Percentiles rank a stretch among this genome's conserved stretches.
Evolutionary conservation across 2,113 vertebrate species (phyloP).

Genomic region (Carassius gibelio): DNA sequence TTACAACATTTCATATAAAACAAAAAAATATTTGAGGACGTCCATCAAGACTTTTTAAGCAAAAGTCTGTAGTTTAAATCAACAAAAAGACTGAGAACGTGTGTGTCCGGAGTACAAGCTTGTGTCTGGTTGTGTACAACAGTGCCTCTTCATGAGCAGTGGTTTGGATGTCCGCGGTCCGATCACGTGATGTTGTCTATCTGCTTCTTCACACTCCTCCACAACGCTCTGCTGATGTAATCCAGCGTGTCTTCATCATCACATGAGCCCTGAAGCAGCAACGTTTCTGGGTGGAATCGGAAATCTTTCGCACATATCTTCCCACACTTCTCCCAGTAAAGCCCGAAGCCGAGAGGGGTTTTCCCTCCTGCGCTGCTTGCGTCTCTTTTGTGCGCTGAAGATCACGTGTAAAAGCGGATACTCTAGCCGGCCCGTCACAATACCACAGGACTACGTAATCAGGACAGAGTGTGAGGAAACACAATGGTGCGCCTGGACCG

Average conservation of each 20-base stretch:
- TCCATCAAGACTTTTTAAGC: no score
- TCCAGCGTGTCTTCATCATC: constrained; percentile 2
- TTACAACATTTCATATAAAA: no score
- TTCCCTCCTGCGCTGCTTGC: not conserved
- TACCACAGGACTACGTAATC: not conserved
- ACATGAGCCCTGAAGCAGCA: constrained; percentile 19
- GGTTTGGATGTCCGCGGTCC: constrained; percentile 29
- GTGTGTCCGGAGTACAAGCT: not conserved
- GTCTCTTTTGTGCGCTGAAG: not conserved
- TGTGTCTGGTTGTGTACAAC: not conserved
- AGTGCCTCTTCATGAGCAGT: not conserved
- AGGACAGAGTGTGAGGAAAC: not conserved
- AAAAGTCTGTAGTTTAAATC: no score
- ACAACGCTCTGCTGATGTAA: constrained; percentile 59
- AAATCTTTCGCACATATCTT: not conserved
- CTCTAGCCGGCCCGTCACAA: constrained; percentile 7
- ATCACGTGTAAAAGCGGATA: not conserved
- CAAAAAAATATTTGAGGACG: no score
- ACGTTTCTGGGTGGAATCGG: not conserved
- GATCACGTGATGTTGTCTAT: constrained; percentile 12
- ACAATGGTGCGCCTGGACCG: constrained; percentile 2
- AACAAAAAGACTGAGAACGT: no score
- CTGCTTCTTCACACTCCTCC: constrained; percentile 57
- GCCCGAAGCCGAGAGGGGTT: not conserved
- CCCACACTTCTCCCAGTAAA: not conserved